phyloP scores from a whole-genome alignment of 2,797 vertebrate genomes.

The Molossus alvarezi region DNA sequence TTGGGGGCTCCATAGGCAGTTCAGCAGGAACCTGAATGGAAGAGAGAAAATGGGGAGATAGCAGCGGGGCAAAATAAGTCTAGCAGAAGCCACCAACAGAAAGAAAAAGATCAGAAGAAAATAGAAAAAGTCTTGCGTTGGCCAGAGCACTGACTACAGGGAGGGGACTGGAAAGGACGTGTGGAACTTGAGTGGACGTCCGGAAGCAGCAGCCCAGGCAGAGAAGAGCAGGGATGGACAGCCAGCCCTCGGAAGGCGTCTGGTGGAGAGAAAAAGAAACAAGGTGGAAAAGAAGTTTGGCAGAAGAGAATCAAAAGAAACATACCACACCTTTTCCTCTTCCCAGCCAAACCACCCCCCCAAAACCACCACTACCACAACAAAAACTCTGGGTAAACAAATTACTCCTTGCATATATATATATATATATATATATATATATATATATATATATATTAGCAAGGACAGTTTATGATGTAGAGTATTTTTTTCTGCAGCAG shows the following conservation, averaged over 20 bases:
- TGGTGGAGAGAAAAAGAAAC: neutral
- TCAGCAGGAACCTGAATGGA: neutral
- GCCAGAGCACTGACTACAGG: neutral
- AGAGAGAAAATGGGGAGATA: neutral
- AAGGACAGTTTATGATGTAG: neutral
- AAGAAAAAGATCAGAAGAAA: neutral
- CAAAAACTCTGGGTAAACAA: neutral
- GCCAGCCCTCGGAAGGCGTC: neutral
- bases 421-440: neutral
- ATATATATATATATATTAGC: neutral
- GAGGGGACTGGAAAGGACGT: neutral
- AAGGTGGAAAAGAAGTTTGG: neutral
- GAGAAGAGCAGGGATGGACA: neutral
- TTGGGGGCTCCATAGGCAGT: neutral
- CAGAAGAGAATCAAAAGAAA: neutral
- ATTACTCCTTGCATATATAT: neutral
- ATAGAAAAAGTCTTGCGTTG: neutral
- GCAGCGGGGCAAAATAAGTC: neutral
- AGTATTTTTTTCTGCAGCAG: conserved; percentile 16
- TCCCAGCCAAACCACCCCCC: neutral
- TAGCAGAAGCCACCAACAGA: neutral
- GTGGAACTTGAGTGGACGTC: neutral
- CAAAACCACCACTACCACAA: neutral
- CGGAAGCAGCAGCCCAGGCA: neutral
- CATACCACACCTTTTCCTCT: neutral